A percentile compares a stretch with the other conserved stretches of the same genome.
phyloP scores from a whole-genome alignment of 37 sponge, comb jelly and placozoan genomes.

The Tethya wilhelma region DNA sequence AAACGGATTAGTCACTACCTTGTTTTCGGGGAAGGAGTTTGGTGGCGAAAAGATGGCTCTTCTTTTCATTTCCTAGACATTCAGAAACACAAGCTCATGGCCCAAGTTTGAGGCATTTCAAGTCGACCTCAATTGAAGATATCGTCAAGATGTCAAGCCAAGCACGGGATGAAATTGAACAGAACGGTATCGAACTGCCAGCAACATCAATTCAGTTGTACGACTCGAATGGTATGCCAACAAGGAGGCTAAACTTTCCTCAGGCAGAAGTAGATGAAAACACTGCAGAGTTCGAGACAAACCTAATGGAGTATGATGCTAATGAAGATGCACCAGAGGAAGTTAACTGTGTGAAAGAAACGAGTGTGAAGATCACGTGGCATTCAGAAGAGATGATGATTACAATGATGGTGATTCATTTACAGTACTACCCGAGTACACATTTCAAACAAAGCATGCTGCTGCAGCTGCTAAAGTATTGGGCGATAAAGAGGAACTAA shows the following conservation, averaged over 20 bases:
- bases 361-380: too few species aligned
- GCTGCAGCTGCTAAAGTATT: neutral
- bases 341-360: too few species aligned
- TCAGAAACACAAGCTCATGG: neutral
- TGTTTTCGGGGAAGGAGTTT: neutral
- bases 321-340: too few species aligned
- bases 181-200: neutral
- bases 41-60: neutral
- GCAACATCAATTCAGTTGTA: neutral
- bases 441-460: neutral
- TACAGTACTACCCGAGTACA: too few species aligned
- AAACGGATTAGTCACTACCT: neutral
- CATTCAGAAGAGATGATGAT: too few species aligned
- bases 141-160: neutral
- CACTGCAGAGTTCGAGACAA: neutral
- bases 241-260: neutral
- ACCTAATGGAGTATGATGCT: neutral
- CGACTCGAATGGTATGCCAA: neutral
- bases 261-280: neutral
- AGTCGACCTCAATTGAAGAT: neutral
- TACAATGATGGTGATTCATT: too few species aligned
- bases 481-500: neutral
- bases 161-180: constrained; percentile 5
- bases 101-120: neutral
- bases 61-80: neutral